Percentiles rank a stretch among this genome's conserved stretches.
These are phyloP conservation scores for Pycnonotus jocosus DNA, from an alignment of 2,113 vertebrate species.

Conservation along the genomic window DNA sequence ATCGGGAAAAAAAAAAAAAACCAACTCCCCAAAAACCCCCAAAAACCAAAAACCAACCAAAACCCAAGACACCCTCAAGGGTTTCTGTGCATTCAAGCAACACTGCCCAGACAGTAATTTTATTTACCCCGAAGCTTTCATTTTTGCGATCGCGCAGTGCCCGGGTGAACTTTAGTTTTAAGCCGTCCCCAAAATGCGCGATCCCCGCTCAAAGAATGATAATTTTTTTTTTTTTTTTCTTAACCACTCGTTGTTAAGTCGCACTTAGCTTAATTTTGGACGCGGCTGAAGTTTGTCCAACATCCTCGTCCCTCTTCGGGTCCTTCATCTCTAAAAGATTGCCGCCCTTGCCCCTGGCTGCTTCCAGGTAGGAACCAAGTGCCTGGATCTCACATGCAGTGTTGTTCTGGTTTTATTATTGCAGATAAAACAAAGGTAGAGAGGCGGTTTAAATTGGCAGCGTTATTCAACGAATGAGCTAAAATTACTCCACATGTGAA, in stretches of 20 bases:
- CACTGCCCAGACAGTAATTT: background rate
- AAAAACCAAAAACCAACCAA: background rate
- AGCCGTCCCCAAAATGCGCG: background rate
- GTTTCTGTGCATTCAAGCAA: background rate
- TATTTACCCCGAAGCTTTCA: constrained; percentile 30
- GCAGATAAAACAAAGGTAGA: constrained; percentile 26
- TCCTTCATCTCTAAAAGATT: constrained; percentile 22
- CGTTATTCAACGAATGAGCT: constrained; percentile 41
- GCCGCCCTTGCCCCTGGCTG: background rate
- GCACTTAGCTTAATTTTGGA: background rate
- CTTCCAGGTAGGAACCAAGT: constrained; percentile 35
- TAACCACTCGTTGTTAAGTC: background rate
- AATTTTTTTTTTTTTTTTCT: background rate
- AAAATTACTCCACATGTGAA: constrained; percentile 15
- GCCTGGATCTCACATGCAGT: background rate
- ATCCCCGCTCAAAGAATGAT: background rate
- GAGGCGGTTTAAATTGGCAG: constrained; percentile 11
- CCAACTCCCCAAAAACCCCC: background rate
- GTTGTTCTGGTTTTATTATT: constrained; percentile 1
- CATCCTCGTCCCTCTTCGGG: background rate
- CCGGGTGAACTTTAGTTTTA: constrained; percentile 40
- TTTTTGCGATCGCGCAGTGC: background rate
- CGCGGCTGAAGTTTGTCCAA: constrained; percentile 34
- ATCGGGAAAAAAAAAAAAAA: background rate
- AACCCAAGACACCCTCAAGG: background rate